Evolutionary conservation across 2,113 vertebrate species (phyloP), one percentile per base, ranked within the genome.

Genomic region (Buteo buteo): DNA sequence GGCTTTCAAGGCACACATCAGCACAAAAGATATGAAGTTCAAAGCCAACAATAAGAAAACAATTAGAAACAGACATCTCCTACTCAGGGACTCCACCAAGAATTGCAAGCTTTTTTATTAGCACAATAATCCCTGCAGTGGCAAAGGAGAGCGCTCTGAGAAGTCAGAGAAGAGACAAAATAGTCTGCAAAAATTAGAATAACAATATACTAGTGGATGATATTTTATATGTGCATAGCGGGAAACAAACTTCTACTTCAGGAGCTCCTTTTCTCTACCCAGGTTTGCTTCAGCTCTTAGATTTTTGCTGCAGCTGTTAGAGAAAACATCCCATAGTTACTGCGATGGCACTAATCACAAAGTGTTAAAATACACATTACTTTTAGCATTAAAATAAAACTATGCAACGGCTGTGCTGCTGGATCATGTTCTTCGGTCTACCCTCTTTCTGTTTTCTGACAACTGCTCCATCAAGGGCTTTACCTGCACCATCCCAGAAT

Each of bases 31-130:
- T 93, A 93, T 96, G 91, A 97, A 97, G 96, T 98, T 97, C 95
- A 98, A 98, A 98, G 94, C 94, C 95, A 97, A 96, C 96, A 96
- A 94, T 97, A 97, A 96, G 92, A 97, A 97, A 98, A 97, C 96
- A 96, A 97, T 98, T 97, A 97, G 92, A 98, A 98, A 97, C 97
- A 98, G 96, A 97, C 87, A 96, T 91, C 49, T 93, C 54, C 67
- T 83, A 38, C 82, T 95, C 92, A 82, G 89, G 86, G 83, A 88
- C 94, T 97, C 52, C 62, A 93, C 90, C 78, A 97, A 94, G 83
- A 83, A 95, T 45, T 83, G 85, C 79, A 96, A 85, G 34, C 32
- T 84, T 93, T 97, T 97, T 89, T 85, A 90, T 96, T 97, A 98
- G 91, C 40, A 93, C 62, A 93, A 87, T 90, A 89, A 86, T 94